Evolutionary conservation across 2,113 vertebrate genomes (phyloP).

Genomic region (Apteryx mantelli): DNA sequence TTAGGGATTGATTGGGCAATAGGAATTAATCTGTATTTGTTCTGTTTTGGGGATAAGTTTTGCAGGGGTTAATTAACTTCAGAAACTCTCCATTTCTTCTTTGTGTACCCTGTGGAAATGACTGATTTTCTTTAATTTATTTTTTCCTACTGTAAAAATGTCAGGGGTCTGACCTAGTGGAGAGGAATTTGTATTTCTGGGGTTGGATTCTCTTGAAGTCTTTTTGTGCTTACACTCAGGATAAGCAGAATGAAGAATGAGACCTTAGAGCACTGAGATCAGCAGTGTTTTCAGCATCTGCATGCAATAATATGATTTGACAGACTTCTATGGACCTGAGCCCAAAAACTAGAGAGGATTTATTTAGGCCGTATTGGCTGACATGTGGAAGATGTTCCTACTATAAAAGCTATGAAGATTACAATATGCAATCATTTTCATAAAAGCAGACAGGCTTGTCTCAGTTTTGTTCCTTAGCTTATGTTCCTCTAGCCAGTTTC

Average conservation of each 20-base stretch:
- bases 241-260: neutral
- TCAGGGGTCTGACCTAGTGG: neutral
- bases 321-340: neutral
- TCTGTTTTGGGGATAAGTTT: neutral
- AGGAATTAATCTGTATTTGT: neutral
- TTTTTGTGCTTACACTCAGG: neutral
- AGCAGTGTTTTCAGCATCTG: slow-evolving; percentile 36
- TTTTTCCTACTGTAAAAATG: neutral
- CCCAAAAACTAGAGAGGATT: slow-evolving; percentile 7
- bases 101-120: neutral
- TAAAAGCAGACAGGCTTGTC: neutral
- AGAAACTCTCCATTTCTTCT: neutral
- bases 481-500: neutral
- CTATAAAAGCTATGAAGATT: neutral
- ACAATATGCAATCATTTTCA: slow-evolving; percentile 15
- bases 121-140: neutral
- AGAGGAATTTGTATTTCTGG: neutral
- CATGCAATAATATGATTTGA: slow-evolving; percentile 6
- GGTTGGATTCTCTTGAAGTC: neutral
- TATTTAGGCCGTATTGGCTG: neutral
- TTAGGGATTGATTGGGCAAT: neutral
- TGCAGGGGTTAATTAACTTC: neutral
- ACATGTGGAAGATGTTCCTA: neutral
- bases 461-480: neutral
- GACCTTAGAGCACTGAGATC: neutral